phyloP scores from a whole-genome alignment of 2,113 vertebrate species.

The Alexandromys fortis region DNA sequence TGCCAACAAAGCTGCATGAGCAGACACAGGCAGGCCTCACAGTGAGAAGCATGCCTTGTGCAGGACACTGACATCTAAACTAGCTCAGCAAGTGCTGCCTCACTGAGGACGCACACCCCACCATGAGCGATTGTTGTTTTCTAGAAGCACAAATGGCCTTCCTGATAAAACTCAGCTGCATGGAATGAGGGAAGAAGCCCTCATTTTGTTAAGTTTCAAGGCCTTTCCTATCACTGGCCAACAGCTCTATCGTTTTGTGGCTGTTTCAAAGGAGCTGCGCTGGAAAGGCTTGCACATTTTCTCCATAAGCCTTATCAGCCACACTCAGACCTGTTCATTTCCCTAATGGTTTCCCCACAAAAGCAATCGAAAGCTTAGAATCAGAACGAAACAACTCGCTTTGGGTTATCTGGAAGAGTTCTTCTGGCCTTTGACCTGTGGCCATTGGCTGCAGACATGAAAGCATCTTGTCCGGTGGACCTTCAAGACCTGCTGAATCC shows the following conservation, averaged over 20 bases:
- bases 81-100: neutral
- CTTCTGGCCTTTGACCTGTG: neutral
- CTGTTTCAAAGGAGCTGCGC: constrained; percentile 77
- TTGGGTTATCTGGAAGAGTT: neutral
- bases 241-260: constrained; percentile 68
- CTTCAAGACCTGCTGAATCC: neutral
- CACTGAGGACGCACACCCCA: neutral
- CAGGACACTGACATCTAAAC: neutral
- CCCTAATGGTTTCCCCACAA: constrained; percentile 65
- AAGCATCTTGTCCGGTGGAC: neutral
- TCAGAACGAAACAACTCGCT: constrained; percentile 50
- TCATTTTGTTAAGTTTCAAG: constrained; percentile 76
- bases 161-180: constrained; percentile 58
- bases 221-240: constrained; percentile 70
- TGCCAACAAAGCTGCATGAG: neutral
- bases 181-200: constrained; percentile 55
- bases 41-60: neutral
- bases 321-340: constrained; percentile 77
- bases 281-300: constrained; percentile 65
- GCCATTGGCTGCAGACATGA: neutral
- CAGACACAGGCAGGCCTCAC: rapidly evolving
- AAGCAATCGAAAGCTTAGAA: neutral
- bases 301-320: constrained; percentile 73
- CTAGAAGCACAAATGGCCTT: constrained; percentile 58
- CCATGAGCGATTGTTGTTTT: constrained; percentile 31